These are phyloP conservation scores for Onychomys arenicola DNA, from an alignment of 2,797 vertebrate species.

Conservation along the genomic window DNA sequence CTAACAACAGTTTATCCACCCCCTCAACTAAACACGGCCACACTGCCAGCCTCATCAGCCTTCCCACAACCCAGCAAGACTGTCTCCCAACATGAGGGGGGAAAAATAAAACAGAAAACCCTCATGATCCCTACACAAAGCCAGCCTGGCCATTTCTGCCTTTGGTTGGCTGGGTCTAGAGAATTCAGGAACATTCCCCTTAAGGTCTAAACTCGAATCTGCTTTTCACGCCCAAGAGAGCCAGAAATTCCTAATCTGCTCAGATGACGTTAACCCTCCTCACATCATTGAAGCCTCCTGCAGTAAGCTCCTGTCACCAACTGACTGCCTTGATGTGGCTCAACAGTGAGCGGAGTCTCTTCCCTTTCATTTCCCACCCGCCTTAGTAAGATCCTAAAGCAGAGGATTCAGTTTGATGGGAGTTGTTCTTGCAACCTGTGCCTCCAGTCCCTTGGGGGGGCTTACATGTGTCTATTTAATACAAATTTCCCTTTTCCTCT, in stretches of 20 bases:
- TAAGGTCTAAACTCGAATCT: slow-evolving; percentile 33
- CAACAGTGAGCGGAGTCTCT: background rate
- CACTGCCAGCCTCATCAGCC: background rate
- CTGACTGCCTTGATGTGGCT: slow-evolving; percentile 65
- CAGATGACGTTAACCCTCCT: slow-evolving; percentile 66
- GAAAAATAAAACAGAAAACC: background rate
- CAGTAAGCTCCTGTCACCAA: slow-evolving; percentile 61
- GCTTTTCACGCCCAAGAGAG: slow-evolving; percentile 36
- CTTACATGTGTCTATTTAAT: slow-evolving; percentile 74
- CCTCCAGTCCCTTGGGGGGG: slow-evolving; percentile 58
- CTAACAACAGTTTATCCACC: background rate
- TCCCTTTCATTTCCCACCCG: slow-evolving; percentile 67
- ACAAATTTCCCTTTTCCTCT: slow-evolving; percentile 61
- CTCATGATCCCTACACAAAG: background rate
- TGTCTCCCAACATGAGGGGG: background rate
- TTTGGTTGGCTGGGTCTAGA: background rate
- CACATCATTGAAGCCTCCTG: slow-evolving; percentile 48
- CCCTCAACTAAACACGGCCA: background rate
- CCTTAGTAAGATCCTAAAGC: slow-evolving; percentile 54
- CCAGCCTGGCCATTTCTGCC: background rate
- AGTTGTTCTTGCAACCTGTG: slow-evolving; percentile 58
- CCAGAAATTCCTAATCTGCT: slow-evolving; percentile 65
- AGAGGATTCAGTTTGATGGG: slow-evolving; percentile 60
- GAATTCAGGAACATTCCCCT: background rate
- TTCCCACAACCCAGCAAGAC: background rate